phyloP scores from a whole-genome alignment of 2,113 vertebrate genomes.

The Agelaius tricolor region DNA sequence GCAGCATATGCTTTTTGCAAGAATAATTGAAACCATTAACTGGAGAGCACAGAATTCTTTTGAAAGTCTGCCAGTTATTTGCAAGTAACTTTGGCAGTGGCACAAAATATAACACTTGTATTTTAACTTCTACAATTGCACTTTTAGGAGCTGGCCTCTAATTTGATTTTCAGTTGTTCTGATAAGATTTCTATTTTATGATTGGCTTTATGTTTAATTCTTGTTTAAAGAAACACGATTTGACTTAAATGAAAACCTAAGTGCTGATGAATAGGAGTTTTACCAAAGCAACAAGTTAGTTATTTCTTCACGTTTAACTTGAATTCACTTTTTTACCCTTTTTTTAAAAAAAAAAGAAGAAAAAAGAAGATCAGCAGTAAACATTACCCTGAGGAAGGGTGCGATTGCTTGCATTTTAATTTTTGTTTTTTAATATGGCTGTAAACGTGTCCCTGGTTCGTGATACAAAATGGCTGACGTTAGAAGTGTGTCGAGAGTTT shows the following conservation, averaged over 20 bases:
- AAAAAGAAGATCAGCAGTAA: constrained; percentile 16
- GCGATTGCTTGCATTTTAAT: constrained; percentile 46
- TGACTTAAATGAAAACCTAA: constrained; percentile 78
- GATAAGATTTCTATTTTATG: constrained; percentile 79
- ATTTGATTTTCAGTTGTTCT: constrained; percentile 79
- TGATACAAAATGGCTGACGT: constrained; percentile 98
- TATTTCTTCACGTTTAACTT: constrained; percentile 75
- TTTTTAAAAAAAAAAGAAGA: constrained; percentile 34
- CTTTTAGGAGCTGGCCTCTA: constrained; percentile 81
- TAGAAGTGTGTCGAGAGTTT: constrained; percentile 99
- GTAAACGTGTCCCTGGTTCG: constrained; percentile 92
- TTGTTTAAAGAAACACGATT: constrained; percentile 74
- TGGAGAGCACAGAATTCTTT: constrained; percentile 78
- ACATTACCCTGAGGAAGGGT: constrained; percentile 59
- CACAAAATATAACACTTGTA: constrained; percentile 75
- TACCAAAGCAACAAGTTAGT: constrained; percentile 79
- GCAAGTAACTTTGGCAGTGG: constrained; percentile 75
- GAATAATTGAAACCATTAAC: constrained; percentile 80
- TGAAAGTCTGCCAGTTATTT: constrained; percentile 76
- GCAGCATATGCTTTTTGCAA: constrained; percentile 73
- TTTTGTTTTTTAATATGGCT: constrained; percentile 81
- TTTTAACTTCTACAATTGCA: constrained; percentile 78
- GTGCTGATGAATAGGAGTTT: constrained; percentile 78
- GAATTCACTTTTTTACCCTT: constrained; percentile 75
- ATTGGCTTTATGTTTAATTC: constrained; percentile 78